Evolutionary conservation across 2,888 invertebrate genomes (phyloP), one percentile per base, ranked within the genome.

Genomic region (Charanyca ferruginea): DNA sequence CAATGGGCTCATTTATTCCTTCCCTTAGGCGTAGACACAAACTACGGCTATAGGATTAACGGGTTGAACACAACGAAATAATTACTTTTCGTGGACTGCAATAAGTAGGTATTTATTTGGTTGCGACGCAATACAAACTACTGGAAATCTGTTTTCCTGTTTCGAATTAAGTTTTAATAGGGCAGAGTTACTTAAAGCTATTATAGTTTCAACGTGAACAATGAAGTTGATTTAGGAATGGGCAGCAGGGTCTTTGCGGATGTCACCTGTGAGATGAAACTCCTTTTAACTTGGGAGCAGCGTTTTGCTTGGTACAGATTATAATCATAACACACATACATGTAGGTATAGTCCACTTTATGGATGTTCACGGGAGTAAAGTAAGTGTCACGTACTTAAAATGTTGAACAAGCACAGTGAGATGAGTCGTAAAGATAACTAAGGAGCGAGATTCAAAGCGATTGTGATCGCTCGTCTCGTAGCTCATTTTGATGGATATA

Each of bases 1-100:
- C 92, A 93, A 93, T 91, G 85, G 88, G 89, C 90, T 93, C 92
- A 92, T 92, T 93, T 91, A 93, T 92, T 92, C 89, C 88, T 90
- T 88, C 90, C 92, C 91, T 89, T 85, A 89, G 92, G 92, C 91
- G 90, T 87, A 89, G 87, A 87, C 86, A 88, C 89, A 86, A 91
- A 91, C 91, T 89, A 89, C 86, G 84, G 87, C 85, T 85, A 85
- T 83, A 84, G 86, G 86, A 89, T 89, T 91, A 91, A 91, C 88
- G 89, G 88, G 84, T 88, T 88, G 81, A 89, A 89, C 88, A 90
- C 85, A 88, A 89, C 85, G 83, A 88, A 88, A 90, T 89, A 89
- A 91, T 92, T 89, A 90, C 87, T 87, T 87, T 88, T 87, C 83
- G 77, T 81, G 78, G 73, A 67, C 73, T 82, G 81, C 78, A 83